phyloP scores from a whole-genome alignment of 2,113 vertebrate species.

The Hypomesus transpacificus region DNA sequence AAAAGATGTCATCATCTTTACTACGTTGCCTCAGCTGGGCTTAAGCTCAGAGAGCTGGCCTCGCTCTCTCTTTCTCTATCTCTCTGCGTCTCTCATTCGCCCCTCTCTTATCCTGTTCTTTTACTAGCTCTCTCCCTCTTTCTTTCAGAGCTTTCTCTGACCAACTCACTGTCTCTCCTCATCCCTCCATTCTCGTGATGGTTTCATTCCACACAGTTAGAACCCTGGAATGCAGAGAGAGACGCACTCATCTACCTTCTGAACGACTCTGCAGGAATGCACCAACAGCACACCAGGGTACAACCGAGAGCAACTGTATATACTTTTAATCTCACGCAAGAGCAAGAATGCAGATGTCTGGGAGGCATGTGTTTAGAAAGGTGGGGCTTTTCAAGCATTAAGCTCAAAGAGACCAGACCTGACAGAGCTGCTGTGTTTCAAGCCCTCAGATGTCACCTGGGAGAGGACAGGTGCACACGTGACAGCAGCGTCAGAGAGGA shows the following conservation, averaged over 20 bases:
- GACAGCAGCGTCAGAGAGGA: too few relatives aligned
- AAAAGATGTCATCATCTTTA: conserved; percentile 34
- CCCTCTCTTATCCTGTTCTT: not conserved
- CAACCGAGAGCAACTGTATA: too few relatives aligned
- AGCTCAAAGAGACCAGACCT: too few relatives aligned
- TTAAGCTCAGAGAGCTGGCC: not conserved
- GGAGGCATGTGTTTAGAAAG: too few relatives aligned
- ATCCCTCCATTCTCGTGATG: not conserved
- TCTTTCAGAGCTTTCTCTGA: not conserved
- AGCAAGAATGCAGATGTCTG: too few relatives aligned
- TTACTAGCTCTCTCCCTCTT: not conserved
- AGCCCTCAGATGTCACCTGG: too few relatives aligned
- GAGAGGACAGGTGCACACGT: too few relatives aligned
- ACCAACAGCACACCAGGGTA: not conserved
- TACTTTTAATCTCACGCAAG: too few relatives aligned
- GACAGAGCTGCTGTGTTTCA: too few relatives aligned
- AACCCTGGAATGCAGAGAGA: conserved; percentile 33
- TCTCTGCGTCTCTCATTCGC: not conserved
- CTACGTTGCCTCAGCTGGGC: conserved; percentile 10
- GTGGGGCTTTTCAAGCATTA: too few relatives aligned
- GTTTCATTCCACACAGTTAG: conserved; percentile 29
- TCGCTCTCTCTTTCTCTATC: not conserved
- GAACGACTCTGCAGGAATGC: not conserved
- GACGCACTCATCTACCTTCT: not conserved
- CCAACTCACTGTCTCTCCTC: not conserved